Evolutionary conservation across 1,140 invertebrate genomes (phyloP).

Genomic region (Drosophila repleta): DNA sequence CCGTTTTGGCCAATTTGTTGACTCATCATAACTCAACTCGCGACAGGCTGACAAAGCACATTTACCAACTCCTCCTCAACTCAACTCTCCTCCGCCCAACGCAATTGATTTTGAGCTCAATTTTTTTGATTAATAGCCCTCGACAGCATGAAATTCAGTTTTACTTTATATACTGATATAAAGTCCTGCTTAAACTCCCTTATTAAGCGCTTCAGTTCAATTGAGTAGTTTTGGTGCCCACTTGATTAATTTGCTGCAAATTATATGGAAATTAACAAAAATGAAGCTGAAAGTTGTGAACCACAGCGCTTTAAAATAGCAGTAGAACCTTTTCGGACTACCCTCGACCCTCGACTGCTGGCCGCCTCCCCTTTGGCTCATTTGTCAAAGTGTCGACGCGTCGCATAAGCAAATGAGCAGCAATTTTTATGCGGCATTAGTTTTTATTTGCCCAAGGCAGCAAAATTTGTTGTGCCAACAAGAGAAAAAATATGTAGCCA

Average conservation of each 20-base stretch:
- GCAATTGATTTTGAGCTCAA: slow-evolving; percentile 58
- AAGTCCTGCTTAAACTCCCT: not conserved
- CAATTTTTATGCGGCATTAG: slow-evolving; percentile 69
- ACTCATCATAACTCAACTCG: slow-evolving; percentile 70
- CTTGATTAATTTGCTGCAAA: slow-evolving; percentile 66
- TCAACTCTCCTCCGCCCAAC: not conserved
- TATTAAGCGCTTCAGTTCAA: slow-evolving; percentile 5
- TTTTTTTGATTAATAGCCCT: slow-evolving; percentile 36
- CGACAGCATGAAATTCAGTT: slow-evolving; percentile 32
- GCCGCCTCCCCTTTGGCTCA: slow-evolving; percentile 31
- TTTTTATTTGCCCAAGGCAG: slow-evolving; percentile 53
- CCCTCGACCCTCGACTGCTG: too few relatives aligned
- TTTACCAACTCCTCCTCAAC: slow-evolving; percentile 14
- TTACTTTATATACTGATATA: not conserved
- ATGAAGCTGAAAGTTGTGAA: not conserved
- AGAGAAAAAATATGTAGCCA: not conserved
- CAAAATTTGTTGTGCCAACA: slow-evolving; percentile 37
- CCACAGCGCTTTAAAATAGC: slow-evolving; percentile 15
- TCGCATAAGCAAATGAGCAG: slow-evolving; percentile 52
- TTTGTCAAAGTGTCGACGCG: slow-evolving; percentile 61
- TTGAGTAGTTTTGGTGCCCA: slow-evolving; percentile 5
- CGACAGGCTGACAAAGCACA: slow-evolving; percentile 64
- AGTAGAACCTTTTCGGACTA: slow-evolving; percentile 1
- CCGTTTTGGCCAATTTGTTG: slow-evolving; percentile 48
- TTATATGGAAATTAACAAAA: slow-evolving; percentile 51